phyloP scores from a whole-genome alignment of 2,888 invertebrate genomes.

The Argyresthia albistria region DNA sequence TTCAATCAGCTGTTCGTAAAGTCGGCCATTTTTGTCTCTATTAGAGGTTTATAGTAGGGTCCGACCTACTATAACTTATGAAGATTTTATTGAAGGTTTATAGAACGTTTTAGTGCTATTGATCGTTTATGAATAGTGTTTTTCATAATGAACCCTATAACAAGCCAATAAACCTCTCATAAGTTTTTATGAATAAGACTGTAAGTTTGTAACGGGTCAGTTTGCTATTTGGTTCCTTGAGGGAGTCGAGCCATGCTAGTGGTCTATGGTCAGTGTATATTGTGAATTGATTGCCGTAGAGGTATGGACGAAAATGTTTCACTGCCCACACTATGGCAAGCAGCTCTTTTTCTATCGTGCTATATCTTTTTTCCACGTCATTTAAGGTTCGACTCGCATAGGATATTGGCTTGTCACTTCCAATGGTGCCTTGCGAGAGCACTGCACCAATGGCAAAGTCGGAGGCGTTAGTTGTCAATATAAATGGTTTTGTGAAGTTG shows the following conservation, averaged over 20 bases:
- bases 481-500: slow-evolving; percentile 18
- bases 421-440: slow-evolving; percentile 11
- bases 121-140: too few relatives aligned
- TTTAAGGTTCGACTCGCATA: slow-evolving; percentile 4
- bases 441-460: slow-evolving; percentile 1
- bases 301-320: slow-evolving; percentile 3
- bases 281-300: slow-evolving; percentile 3
- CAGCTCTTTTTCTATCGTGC: slow-evolving; percentile 4
- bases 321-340: slow-evolving; percentile 5
- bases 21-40: too few relatives aligned
- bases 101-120: too few relatives aligned
- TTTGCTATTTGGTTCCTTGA: too few relatives aligned
- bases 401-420: slow-evolving; percentile 3
- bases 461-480: slow-evolving; percentile 2
- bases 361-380: slow-evolving; percentile 1
- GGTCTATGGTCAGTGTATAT: slow-evolving; percentile 8
- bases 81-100: too few relatives aligned
- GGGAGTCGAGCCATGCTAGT: slow-evolving; percentile 9
- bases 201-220: too few relatives aligned
- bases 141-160: too few relatives aligned
- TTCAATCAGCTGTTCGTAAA: too few relatives aligned
- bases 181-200: too few relatives aligned
- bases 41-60: too few relatives aligned
- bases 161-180: too few relatives aligned
- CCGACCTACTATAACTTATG: too few relatives aligned